These are phyloP conservation scores for Drosophila meridiana DNA, from an alignment of 2,888 invertebrate genomes.

Conservation along the genomic window DNA sequence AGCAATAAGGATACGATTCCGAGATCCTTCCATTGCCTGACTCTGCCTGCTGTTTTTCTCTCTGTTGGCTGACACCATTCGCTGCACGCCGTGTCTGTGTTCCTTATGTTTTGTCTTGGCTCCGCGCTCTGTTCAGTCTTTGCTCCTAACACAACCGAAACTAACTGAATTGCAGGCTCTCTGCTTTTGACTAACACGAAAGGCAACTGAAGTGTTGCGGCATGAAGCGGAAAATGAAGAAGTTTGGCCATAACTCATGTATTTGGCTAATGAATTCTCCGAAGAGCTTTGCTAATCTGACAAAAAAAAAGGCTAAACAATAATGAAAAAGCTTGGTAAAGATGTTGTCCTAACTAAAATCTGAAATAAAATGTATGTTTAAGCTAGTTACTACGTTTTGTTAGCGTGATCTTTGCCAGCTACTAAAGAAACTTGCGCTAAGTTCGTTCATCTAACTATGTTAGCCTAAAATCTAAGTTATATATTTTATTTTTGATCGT, in stretches of 20 bases:
- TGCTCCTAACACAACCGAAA: conserved; percentile 19
- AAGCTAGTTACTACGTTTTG: conserved; percentile 9
- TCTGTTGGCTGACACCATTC: conserved; percentile 41
- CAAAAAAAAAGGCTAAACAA: neutral
- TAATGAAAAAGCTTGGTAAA: conserved; percentile 11
- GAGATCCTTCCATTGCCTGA: conserved; percentile 44
- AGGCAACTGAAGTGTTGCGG: conserved; percentile 4
- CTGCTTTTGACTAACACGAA: conserved; percentile 32
- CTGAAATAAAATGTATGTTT: conserved; percentile 11
- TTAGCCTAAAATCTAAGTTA: conserved; percentile 17
- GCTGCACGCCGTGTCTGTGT: conserved; percentile 44
- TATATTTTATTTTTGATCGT: conserved; percentile 18
- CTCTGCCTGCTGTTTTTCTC: conserved; percentile 31
- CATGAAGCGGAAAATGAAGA: conserved; percentile 18
- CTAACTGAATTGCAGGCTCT: conserved; percentile 22
- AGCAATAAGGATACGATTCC: conserved; percentile 83
- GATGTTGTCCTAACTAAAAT: conserved; percentile 33
- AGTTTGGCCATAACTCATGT: neutral
- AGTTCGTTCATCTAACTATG: conserved; percentile 56
- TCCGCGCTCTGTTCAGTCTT: conserved; percentile 16
- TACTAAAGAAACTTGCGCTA: conserved; percentile 29
- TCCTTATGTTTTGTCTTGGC: conserved; percentile 20
- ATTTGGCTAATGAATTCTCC: neutral
- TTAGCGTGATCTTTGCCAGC: conserved; percentile 18
- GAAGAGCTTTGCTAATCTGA: neutral